These are phyloP conservation scores for Bradysia coprophila DNA, from an alignment of 1,140 invertebrate genomes.

Conservation along the genomic window DNA sequence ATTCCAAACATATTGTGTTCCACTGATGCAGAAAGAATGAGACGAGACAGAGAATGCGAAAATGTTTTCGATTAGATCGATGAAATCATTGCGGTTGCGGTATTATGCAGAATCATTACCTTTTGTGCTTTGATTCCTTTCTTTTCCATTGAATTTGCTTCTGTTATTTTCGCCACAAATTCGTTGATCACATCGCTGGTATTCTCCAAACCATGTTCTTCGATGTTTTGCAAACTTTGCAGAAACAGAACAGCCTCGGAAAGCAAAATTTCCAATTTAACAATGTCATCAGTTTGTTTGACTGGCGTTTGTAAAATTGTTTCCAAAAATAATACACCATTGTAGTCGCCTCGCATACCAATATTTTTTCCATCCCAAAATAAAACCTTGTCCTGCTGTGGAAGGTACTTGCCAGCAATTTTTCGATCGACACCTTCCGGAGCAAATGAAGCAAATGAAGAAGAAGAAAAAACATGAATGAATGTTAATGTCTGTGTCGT, in stretches of 20 bases:
- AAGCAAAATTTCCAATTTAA: constrained; percentile 66
- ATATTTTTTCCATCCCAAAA: constrained; percentile 62
- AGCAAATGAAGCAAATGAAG: neutral
- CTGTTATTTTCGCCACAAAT: constrained; percentile 51
- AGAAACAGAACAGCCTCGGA: constrained; percentile 72
- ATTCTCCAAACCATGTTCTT: constrained; percentile 52
- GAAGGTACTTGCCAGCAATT: constrained; percentile 45
- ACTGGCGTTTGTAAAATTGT: constrained; percentile 71
- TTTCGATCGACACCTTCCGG: constrained; percentile 8
- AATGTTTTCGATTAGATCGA: constrained; percentile 1
- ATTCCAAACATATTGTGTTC: constrained; percentile 69
- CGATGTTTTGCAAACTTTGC: constrained; percentile 52
- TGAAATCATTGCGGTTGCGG: neutral
- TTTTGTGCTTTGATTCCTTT: constrained; percentile 74
- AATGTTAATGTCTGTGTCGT: no score
- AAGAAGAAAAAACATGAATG: no score
- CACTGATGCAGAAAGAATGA: constrained; percentile 54
- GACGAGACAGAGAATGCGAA: no score
- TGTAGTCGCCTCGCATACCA: constrained; percentile 71
- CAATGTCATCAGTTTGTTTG: constrained; percentile 44
- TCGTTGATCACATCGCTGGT: constrained; percentile 58
- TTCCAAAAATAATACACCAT: constrained; percentile 72
- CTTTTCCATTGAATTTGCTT: constrained; percentile 45
- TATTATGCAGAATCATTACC: constrained; percentile 26
- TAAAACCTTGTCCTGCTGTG: constrained; percentile 60